phyloP scores from a whole-genome alignment of 1,140 invertebrate species.

The Danaus melanippus region DNA sequence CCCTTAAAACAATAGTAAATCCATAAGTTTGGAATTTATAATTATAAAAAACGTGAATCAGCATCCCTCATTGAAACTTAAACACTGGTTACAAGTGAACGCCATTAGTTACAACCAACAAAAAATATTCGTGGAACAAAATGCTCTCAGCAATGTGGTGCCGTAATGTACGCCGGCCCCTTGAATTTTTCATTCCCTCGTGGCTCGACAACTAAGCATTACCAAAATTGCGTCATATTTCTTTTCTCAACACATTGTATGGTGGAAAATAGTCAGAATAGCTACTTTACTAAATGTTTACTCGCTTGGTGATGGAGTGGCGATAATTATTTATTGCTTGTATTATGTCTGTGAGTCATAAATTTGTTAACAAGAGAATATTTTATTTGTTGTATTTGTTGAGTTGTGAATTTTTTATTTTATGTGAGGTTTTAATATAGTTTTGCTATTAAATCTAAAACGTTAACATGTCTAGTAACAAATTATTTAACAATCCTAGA shows the following conservation, averaged over 20 bases:
- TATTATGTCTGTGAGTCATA: background rate
- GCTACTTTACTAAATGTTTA: conserved; percentile 41
- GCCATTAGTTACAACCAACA: conserved; percentile 35
- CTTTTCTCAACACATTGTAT: conserved; percentile 58
- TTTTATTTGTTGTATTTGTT: background rate
- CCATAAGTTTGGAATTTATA: too few species aligned
- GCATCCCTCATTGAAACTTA: conserved; percentile 27
- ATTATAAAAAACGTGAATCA: background rate
- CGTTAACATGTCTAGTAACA: too few species aligned
- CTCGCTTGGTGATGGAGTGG: conserved; percentile 20
- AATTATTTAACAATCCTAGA: too few species aligned
- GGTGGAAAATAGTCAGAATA: conserved; percentile 60
- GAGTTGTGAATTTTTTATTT: background rate
- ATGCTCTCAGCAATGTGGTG: conserved; percentile 58
- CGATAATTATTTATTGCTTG: conserved; percentile 31
- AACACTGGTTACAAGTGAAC: conserved; percentile 33
- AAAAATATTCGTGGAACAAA: conserved; percentile 38
- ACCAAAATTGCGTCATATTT: conserved; percentile 71
- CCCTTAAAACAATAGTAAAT: too few species aligned
- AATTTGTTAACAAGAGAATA: background rate
- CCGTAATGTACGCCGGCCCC: conserved; percentile 61
- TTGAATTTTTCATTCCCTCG: conserved; percentile 71
- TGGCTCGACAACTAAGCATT: conserved; percentile 68
- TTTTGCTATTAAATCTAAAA: too few species aligned
- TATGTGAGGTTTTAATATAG: too few species aligned